Base-by-base conservation (phyloP, 2,797 vertebrate species). In the Hoplostethus atlanticus region DNA sequence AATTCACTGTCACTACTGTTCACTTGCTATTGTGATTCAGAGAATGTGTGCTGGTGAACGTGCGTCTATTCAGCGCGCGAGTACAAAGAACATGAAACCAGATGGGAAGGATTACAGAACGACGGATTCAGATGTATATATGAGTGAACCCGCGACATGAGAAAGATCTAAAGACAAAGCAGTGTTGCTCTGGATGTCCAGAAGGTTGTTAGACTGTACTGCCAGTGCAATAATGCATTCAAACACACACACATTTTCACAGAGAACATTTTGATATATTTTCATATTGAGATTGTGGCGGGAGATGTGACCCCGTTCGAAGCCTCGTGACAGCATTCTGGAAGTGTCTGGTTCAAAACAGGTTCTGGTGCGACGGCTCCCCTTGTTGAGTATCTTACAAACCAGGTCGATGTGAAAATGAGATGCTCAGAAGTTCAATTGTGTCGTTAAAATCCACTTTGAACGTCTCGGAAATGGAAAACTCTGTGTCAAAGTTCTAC, bases 1-100 rank as follows among this genome's bases (percentile, higher is more conserved):
- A 92, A 92, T 87, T 88, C 83, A 84, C 80, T 77, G 87, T 84
- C 89, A 78, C 73, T 77, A 63, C 80, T 68, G 58, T 68, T 84
- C 73, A 69, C 64, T 79, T 61, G 64, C 62, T 63, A 66, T 79
- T 84, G 69, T 84, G 83, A 89, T 83, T 89, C 75, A 84, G 60
- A 77, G 72, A 86, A 82, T 71, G 70, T 77, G 67, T 58, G 60
- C 48, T 47, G 10, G 50, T 58, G 75, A 77, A 73, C 63, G 71
- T 74, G 72, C 76, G 21, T 52, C 13, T 57, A 70, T 77, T 80
- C 77, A 65, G 72, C 10, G 63, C 31, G 28, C 65, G 68, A 73
- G 67, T 73, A 71, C 51, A 67, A 58, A 40, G 61, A 69, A 73
- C 60, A 80, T 53, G 40, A 81, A 71, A 80, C 51, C 15, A 64